Percentiles rank a stretch among this genome's conserved stretches.
Evolutionary conservation across 2,113 vertebrate species (phyloP).

Genomic region (Gavia stellata): DNA sequence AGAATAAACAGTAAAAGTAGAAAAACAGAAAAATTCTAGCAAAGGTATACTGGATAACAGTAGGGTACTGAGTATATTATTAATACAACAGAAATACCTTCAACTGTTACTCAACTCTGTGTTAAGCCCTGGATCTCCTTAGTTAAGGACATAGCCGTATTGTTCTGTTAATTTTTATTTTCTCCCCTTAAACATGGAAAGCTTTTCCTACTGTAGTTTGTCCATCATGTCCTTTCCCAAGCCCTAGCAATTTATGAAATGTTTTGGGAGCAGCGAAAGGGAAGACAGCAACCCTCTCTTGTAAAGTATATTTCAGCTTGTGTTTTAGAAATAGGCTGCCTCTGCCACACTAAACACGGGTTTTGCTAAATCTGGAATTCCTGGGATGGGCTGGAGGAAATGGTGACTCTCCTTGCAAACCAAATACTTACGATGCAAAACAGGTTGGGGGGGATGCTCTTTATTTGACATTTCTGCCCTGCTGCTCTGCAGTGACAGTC

Average conservation of each 20-base stretch:
- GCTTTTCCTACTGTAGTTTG: background rate
- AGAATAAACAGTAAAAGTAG: background rate
- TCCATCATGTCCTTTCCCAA: background rate
- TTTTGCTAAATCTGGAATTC: constrained; percentile 60
- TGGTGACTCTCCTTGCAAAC: constrained; percentile 27
- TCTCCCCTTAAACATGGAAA: background rate
- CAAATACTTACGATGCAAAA: background rate
- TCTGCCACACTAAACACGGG: constrained; percentile 32
- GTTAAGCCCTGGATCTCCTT: background rate
- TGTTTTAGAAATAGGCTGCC: constrained; percentile 26
- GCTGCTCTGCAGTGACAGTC: background rate
- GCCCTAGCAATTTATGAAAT: background rate
- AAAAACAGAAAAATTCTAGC: background rate
- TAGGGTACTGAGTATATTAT: background rate
- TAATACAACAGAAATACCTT: background rate
- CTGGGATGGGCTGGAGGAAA: constrained; percentile 45
- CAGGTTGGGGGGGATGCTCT: background rate
- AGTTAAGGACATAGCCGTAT: background rate
- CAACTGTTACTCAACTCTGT: background rate
- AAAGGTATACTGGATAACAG: background rate
- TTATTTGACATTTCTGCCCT: background rate
- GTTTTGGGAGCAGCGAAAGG: background rate
- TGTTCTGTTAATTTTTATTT: background rate
- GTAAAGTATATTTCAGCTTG: background rate
- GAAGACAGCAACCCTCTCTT: background rate